A percentile compares a stretch with the other conserved stretches of the same genome.
phyloP scores from a whole-genome alignment of 1,140 invertebrate genomes.

The Drosophila novamexicana region DNA sequence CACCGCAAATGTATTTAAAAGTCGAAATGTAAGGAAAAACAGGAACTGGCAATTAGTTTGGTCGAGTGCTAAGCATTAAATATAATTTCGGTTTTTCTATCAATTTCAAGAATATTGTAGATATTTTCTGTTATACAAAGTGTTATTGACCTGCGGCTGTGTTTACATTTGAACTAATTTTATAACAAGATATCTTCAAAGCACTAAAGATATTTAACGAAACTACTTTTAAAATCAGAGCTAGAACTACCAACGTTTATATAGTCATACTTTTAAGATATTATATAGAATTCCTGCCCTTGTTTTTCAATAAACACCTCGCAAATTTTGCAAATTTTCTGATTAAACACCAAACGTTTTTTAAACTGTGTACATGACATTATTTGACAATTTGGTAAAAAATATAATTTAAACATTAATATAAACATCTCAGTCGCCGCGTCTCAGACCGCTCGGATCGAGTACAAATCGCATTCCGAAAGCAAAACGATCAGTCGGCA shows the following conservation, averaged over 20 bases:
- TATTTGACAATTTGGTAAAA: constrained; percentile 56
- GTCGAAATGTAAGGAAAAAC: constrained; percentile 10
- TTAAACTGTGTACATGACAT: constrained; percentile 10
- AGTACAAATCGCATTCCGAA: constrained; percentile 76
- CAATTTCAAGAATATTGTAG: background rate
- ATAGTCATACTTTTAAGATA: background rate
- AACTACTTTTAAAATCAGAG: too few relatives aligned
- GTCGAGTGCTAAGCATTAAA: constrained; percentile 24
- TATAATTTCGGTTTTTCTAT: constrained; percentile 19
- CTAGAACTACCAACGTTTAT: too few relatives aligned
- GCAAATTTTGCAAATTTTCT: background rate
- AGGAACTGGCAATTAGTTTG: constrained; percentile 40
- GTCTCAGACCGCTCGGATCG: constrained; percentile 70
- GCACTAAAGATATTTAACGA: too few relatives aligned
- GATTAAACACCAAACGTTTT: constrained; percentile 17
- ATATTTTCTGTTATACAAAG: too few relatives aligned
- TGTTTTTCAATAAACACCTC: background rate
- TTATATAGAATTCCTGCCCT: background rate
- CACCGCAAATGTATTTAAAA: constrained; percentile 38
- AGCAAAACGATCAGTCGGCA: constrained; percentile 72
- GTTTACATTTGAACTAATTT: too few relatives aligned
- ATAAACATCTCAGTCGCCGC: constrained; percentile 47
- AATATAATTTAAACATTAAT: constrained; percentile 34
- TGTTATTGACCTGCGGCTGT: too few relatives aligned
- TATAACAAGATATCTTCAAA: too few relatives aligned